Percentiles rank a stretch among this genome's conserved stretches.
These are phyloP conservation scores for Okamejei kenojei DNA, from an alignment of 2,797 vertebrate species.

Conservation along the genomic window DNA sequence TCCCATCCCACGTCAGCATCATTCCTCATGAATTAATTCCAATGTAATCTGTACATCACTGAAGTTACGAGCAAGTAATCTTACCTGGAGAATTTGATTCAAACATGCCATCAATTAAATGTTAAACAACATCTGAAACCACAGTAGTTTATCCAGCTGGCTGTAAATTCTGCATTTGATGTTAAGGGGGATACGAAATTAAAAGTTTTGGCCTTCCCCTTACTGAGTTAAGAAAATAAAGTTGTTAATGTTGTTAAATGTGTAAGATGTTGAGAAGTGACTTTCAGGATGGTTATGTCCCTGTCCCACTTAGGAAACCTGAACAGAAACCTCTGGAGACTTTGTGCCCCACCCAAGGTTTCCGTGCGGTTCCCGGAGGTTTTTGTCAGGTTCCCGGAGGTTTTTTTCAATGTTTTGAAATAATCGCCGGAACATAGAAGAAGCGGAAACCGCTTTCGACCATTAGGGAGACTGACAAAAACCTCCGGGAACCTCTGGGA, in stretches of 20 bases:
- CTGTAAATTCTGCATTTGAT: background rate
- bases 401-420: too few species aligned
- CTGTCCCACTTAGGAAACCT: too few species aligned
- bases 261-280: background rate
- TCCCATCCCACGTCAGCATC: too few species aligned
- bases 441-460: too few species aligned
- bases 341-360: too few species aligned
- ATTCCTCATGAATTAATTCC: background rate
- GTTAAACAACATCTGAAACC: background rate
- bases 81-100: background rate
- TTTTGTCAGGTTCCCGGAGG: too few species aligned
- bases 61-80: background rate
- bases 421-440: too few species aligned
- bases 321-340: too few species aligned
- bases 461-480: too few species aligned
- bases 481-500: too few species aligned
- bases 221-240: background rate
- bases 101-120: background rate
- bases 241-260: background rate
- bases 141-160: background rate
- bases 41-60: background rate
- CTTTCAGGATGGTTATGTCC: background rate
- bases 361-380: too few species aligned
- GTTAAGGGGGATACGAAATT: background rate
- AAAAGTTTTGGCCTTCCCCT: background rate